Evolutionary conservation across 2,113 vertebrate species (phyloP), one percentile per base, ranked within the genome.

Genomic region (Shinisaurus crocodilurus): DNA sequence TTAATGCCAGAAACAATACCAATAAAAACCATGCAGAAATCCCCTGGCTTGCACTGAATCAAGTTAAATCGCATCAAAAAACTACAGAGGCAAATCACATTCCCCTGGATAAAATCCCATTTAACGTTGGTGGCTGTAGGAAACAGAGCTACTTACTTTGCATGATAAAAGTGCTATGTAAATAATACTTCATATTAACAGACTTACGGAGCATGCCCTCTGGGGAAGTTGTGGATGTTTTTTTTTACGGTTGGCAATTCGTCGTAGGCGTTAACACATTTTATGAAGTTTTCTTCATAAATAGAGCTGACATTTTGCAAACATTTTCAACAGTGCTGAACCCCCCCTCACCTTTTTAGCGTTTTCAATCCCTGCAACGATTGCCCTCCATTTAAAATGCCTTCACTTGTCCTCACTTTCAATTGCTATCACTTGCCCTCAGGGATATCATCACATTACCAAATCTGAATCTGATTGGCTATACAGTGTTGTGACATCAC

Each of bases 1-100:
- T 83, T 65, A 83, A 83, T 83, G 82, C 57, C 82, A 65, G 57
- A 83, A 83, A 83, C 82, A 83, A 83, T 83, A 63, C n/a, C 82
- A 83, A 83, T 65, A n/a, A 83, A 83, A 83, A 65, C 37, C 57
- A 63, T 65, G 25, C 82, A 83, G 82, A 83, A 83, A 83, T 83
- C 82, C 57, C 82, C 1, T 18, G 45, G 77, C 79, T 15, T 83
- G n/a, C n/a, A 65, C 15, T 65, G 82, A 83, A 83, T 83, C 65
- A 83, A 83, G 82, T 83, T 83, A 65, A 83, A 65, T 83, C 65
- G 60, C 82, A 27, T 65, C 23, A 63, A 65, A 48, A 83, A 43
- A 83, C 57, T 65, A 7, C 6, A 83, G 65, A 65, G n/a, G 57
- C 82, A 83, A 83, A 83, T 83, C 57, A 40, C 57, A 65, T 83